These are phyloP conservation scores for Alosa alosa DNA, from an alignment of 2,113 vertebrate genomes.

Conservation along the genomic window DNA sequence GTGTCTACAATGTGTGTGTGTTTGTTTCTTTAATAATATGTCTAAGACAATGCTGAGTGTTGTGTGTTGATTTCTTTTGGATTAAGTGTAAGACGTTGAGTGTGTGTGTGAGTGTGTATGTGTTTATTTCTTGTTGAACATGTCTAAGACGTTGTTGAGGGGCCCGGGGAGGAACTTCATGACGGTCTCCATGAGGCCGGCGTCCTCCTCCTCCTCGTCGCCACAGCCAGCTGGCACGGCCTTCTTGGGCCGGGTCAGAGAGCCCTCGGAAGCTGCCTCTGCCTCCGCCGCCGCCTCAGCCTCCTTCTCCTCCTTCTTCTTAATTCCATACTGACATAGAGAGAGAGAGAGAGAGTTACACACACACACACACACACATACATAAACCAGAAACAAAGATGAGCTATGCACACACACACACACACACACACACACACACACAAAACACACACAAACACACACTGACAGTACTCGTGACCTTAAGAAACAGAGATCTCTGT, in stretches of 20 bases:
- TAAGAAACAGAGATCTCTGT: too few relatives aligned
- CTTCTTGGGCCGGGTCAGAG: constrained; percentile 92
- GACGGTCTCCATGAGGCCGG: constrained; percentile 95
- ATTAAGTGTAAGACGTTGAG: background rate
- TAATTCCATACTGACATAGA: constrained; percentile 86
- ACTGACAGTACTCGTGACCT: too few relatives aligned
- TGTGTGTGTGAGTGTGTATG: constrained; percentile 17
- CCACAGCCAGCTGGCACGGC: constrained; percentile 76
- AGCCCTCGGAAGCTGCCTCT: constrained; percentile 92
- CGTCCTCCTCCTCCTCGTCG: constrained; percentile 85
- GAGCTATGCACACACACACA: constrained; percentile 26
- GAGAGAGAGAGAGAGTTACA: constrained; percentile 48
- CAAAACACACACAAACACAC: constrained; percentile 27
- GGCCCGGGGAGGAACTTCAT: constrained; percentile 96
- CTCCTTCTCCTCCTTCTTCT: constrained; percentile 97
- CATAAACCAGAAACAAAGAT: too few relatives aligned
- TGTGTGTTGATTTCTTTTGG: background rate
- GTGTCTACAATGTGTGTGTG: background rate
- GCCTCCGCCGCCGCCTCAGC: constrained; percentile 91
- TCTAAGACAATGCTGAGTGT: background rate
- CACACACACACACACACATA: constrained; percentile 34
- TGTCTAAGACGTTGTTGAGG: constrained; percentile 80
- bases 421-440: constrained; percentile 32
- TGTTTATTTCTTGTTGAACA: constrained; percentile 95
- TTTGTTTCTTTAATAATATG: background rate